These are phyloP conservation scores for Zosterops pallidus DNA, from an alignment of 2,113 vertebrate species.

Conservation along the genomic window DNA sequence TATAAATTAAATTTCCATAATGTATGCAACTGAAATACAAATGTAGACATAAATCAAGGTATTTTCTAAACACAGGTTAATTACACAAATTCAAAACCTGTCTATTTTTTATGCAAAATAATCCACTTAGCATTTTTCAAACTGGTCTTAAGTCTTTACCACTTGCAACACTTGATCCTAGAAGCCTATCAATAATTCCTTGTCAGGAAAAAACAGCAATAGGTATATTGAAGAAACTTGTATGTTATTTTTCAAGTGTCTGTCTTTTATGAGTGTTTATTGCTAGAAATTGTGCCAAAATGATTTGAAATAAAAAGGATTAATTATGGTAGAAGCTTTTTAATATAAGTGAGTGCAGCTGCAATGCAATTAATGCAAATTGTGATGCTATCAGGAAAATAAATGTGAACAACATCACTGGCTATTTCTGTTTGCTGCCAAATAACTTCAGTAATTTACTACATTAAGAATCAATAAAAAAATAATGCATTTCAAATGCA, in stretches of 20 bases:
- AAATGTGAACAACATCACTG: constrained; percentile 84
- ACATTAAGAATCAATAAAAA: constrained; percentile 99
- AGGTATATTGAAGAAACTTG: constrained; percentile 87
- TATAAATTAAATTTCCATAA: constrained; percentile 99
- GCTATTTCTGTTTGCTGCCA: constrained; percentile 94
- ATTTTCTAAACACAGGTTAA: constrained; percentile 99
- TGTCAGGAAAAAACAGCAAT: constrained; percentile 80
- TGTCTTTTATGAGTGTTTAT: constrained; percentile 97
- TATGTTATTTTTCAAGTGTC: constrained; percentile 84
- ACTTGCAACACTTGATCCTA: constrained; percentile 77
- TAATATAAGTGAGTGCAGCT: constrained; percentile 99
- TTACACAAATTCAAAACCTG: constrained; percentile 90
- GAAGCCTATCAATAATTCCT: constrained; percentile 91
- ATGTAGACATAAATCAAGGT: constrained; percentile 92
- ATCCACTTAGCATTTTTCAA: constrained; percentile 95
- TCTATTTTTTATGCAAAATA: constrained; percentile 98
- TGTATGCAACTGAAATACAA: constrained; percentile 94
- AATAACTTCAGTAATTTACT: constrained; percentile 97
- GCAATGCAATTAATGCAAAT: constrained; percentile 96
- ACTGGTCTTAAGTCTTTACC: constrained; percentile 73
- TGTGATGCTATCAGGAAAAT: constrained; percentile 86
- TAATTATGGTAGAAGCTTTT: constrained; percentile 95
- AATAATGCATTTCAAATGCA: constrained; percentile 95
- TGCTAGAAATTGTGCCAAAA: constrained; percentile 99
- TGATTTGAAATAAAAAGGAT: constrained; percentile 94